Conservation (phyloP, 2,888 invertebrate species). For the Caenorhabditis japonica region DNA sequence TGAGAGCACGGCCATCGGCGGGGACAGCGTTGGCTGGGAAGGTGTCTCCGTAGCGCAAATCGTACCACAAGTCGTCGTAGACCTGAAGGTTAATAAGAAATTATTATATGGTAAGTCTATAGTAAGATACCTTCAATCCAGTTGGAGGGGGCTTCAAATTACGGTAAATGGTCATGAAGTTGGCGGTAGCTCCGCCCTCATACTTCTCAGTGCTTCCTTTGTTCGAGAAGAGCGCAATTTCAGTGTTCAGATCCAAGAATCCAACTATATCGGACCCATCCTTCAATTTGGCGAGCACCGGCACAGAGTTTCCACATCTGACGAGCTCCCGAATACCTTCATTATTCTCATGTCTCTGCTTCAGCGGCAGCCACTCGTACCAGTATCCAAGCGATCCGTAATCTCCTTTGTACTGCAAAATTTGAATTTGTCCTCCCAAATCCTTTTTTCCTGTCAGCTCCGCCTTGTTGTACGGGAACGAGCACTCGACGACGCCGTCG, state of each 20-base stretch:
- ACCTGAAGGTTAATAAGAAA: constrained; percentile 28
- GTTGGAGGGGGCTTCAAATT: constrained; percentile 66
- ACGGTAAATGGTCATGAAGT: constrained; percentile 64
- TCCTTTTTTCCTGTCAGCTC: constrained; percentile 65
- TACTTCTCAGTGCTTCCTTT: constrained; percentile 61
- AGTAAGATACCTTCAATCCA: constrained; percentile 52
- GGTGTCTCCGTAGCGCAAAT: constrained; percentile 61
- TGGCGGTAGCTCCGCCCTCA: constrained; percentile 58
- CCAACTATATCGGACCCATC: constrained; percentile 60
- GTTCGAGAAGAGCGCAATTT: constrained; percentile 59
- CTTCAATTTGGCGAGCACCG: constrained; percentile 60
- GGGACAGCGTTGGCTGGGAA: constrained; percentile 62
- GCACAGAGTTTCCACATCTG: constrained; percentile 66
- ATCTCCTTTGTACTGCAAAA: constrained; percentile 67
- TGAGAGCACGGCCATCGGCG: constrained; percentile 60
- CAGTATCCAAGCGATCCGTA: constrained; percentile 54
- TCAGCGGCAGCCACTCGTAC: constrained; percentile 69
- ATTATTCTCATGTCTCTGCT: constrained; percentile 48
- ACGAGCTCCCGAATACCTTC: constrained; percentile 50
- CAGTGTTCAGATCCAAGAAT: constrained; percentile 62
- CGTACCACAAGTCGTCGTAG: constrained; percentile 67
- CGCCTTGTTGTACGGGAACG: constrained; percentile 65
- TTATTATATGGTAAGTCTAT: neutral
- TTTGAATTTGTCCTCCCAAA: constrained; percentile 68
- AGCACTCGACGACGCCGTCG: constrained; percentile 69